These are phyloP conservation scores for Zootoca vivipara DNA, from an alignment of 2,113 vertebrate species.

Conservation along the genomic window DNA sequence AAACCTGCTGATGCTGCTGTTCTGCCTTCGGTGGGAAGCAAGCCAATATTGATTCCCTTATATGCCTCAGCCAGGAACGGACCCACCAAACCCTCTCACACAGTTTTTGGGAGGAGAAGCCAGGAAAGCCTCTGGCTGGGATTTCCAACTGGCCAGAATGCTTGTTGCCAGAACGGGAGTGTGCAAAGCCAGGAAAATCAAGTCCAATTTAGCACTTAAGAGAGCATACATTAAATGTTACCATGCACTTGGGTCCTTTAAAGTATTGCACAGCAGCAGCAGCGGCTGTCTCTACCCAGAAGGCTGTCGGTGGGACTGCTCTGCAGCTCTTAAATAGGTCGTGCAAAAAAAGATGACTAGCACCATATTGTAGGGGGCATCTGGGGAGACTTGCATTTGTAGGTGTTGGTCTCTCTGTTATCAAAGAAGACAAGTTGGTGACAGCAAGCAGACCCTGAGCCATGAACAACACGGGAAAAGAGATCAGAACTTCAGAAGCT, in stretches of 20 bases:
- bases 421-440: not conserved
- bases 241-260: not conserved
- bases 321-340: not conserved
- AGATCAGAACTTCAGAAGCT: too few relatives aligned
- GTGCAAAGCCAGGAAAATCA: not conserved
- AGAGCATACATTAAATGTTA: not conserved
- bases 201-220: not conserved
- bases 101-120: not conserved
- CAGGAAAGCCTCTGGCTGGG: not conserved
- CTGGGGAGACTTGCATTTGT: too few relatives aligned
- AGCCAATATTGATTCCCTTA: not conserved
- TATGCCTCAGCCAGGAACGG: not conserved
- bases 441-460: not conserved
- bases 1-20: conserved; percentile 67
- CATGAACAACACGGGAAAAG: too few relatives aligned
- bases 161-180: not conserved
- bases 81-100: not conserved
- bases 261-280: too few relatives aligned
- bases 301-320: not conserved
- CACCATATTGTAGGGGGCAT: not conserved
- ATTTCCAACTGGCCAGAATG: not conserved
- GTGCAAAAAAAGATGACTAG: not conserved
- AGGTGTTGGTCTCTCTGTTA: not conserved
- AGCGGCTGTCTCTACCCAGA: not conserved
- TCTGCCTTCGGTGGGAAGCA: not conserved